Percentiles rank a stretch among this genome's conserved stretches.
phyloP scores from a whole-genome alignment of 1,140 invertebrate genomes.

The Procambarus clarkii region DNA sequence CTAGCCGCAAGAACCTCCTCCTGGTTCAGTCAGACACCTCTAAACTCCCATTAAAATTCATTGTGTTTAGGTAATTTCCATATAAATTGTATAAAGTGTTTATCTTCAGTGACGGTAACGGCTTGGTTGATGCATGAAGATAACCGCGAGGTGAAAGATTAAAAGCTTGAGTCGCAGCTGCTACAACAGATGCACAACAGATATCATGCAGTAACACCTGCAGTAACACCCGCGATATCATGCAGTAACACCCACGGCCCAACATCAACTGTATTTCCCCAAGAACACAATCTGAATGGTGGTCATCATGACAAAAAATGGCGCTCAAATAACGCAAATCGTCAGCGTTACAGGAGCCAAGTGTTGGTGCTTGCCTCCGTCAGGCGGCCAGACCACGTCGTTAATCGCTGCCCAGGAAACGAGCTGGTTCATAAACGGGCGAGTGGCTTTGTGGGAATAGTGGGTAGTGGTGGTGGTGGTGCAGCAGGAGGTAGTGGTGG shows the following conservation, averaged over 20 bases:
- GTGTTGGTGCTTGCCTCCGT: not conserved
- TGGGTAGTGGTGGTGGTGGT: not conserved
- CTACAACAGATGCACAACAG: no score
- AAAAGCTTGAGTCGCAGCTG: no score
- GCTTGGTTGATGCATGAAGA: not conserved
- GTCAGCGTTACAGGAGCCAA: not conserved
- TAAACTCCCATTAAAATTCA: slow-evolving; percentile 43
- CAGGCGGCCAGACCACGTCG: not conserved
- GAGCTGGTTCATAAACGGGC: not conserved
- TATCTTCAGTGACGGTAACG: not conserved
- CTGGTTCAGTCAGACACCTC: slow-evolving; percentile 9
- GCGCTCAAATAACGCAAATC: not conserved
- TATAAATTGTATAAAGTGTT: slow-evolving; percentile 37
- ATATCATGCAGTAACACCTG: not conserved
- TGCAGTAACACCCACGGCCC: not conserved
- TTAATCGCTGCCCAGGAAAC: not conserved
- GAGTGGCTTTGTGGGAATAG: not conserved
- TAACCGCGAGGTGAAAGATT: no score
- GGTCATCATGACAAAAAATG: not conserved
- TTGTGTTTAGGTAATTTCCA: slow-evolving; percentile 29
- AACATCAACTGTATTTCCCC: not conserved
- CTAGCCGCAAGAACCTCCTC: not conserved
- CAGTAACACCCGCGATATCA: not conserved
- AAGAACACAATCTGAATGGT: not conserved
- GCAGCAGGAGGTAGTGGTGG: not conserved